These are phyloP conservation scores for Notothenia coriiceps DNA, from an alignment of 2,113 vertebrate genomes.

Conservation along the genomic window DNA sequence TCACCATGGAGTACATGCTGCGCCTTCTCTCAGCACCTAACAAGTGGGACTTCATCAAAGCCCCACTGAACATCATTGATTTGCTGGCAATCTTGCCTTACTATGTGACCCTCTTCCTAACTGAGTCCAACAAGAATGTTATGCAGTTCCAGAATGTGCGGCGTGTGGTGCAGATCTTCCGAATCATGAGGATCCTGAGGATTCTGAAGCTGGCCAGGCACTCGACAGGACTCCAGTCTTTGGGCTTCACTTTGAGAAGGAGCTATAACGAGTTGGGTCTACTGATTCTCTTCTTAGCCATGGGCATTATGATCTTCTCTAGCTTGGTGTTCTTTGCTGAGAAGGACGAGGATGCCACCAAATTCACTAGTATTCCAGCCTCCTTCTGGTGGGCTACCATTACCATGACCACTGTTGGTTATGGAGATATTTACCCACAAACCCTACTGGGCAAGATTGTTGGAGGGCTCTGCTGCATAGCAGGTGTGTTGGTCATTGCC, in stretches of 20 bases:
- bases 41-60: constrained; percentile 99
- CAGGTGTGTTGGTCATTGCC: constrained; percentile 97
- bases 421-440: constrained; percentile 98
- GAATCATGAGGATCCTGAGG: constrained; percentile 98
- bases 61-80: constrained; percentile 97
- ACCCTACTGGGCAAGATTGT: constrained; percentile 97
- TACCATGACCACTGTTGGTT: constrained; percentile 99
- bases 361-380: constrained; percentile 98
- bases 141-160: constrained; percentile 98
- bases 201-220: constrained; percentile 98
- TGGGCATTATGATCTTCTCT: constrained; percentile 99
- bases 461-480: constrained; percentile 97
- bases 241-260: constrained; percentile 95
- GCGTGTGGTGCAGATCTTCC: constrained; percentile 97
- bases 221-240: constrained; percentile 96
- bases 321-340: constrained; percentile 99
- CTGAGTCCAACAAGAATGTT: constrained; percentile 97
- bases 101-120: constrained; percentile 98
- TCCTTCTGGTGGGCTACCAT: constrained; percentile 99
- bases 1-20: constrained; percentile 99
- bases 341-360: constrained; percentile 98
- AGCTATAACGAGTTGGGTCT: constrained; percentile 98
- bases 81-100: constrained; percentile 96
- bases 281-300: constrained; percentile 96
- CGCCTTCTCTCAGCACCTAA: constrained; percentile 98